Evolutionary conservation across 2,113 vertebrate genomes (phyloP).

Genomic region (Rhinolophus ferrumequinum): DNA sequence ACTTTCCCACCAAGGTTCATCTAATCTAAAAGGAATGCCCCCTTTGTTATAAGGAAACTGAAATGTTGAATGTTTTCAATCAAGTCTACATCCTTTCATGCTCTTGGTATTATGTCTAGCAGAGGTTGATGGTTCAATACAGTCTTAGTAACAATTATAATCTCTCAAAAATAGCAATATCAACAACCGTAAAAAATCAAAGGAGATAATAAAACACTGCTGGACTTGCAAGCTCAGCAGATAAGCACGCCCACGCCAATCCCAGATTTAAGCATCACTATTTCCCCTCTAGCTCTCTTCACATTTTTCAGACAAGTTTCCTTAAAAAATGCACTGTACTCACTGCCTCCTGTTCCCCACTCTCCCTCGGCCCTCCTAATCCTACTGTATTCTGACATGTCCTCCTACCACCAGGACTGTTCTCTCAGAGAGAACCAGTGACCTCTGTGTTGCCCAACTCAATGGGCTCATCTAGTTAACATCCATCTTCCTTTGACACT

Average conservation of each 20-base stretch:
- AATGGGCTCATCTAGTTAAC: rapidly evolving
- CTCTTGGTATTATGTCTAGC: slow-evolving; percentile 57
- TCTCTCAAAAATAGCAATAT: slow-evolving; percentile 62
- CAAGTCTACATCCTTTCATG: slow-evolving; percentile 50
- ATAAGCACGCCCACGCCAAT: background rate
- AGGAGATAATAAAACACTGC: background rate
- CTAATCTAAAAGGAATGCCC: slow-evolving; percentile 72
- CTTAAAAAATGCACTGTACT: rapidly evolving
- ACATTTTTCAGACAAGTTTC: background rate
- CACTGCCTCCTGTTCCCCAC: background rate
- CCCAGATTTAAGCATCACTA: background rate
- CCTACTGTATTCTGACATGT: rapidly evolving
- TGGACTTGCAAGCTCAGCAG: background rate
- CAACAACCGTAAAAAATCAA: slow-evolving; percentile 47
- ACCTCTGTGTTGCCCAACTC: background rate
- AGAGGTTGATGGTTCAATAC: slow-evolving; percentile 49
- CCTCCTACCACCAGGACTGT: too few relatives aligned
- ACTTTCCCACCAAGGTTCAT: slow-evolving; percentile 60
- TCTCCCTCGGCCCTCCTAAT: background rate
- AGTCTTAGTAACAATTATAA: slow-evolving; percentile 55
- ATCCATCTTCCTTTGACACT: background rate
- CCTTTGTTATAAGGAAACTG: slow-evolving; percentile 28
- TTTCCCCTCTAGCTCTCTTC: background rate
- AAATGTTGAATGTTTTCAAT: slow-evolving; percentile 64
- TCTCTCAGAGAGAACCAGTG: background rate